Evolutionary conservation across 2,888 invertebrate species (phyloP).

Genomic region (Sepiola atlantica): DNA sequence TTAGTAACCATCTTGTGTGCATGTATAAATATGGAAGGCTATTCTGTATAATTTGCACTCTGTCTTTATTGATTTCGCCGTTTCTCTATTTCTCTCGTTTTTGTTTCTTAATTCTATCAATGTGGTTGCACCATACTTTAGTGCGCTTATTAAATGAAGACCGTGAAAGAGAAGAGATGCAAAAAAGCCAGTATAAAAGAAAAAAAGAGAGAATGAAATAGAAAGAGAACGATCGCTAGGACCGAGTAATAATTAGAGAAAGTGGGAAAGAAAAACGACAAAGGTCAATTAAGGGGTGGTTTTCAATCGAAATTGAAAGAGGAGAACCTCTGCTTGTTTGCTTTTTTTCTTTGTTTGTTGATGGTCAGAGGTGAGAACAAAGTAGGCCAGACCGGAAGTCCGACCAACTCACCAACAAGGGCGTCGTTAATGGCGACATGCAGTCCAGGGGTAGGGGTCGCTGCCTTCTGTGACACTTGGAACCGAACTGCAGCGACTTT

Average conservation of each 20-base stretch:
- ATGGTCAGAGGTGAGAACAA: slow-evolving; percentile 24
- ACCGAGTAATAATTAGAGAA: background rate
- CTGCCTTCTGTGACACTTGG: slow-evolving; percentile 19
- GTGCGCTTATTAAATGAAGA: too few relatives aligned
- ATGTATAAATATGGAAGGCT: too few relatives aligned
- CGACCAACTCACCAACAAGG: slow-evolving; percentile 32
- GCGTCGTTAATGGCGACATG: slow-evolving; percentile 32
- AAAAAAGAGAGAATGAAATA: too few relatives aligned
- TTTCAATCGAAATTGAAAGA: background rate
- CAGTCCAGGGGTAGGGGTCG: background rate
- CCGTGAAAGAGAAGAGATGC: too few relatives aligned
- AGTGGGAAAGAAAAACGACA: background rate
- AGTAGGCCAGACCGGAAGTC: slow-evolving; percentile 14
- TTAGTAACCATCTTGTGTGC: too few relatives aligned
- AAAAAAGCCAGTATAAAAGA: too few relatives aligned
- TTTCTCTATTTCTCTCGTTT: background rate
- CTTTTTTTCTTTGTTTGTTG: background rate
- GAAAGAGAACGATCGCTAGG: too few relatives aligned
- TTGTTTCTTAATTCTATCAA: background rate
- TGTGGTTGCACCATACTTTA: background rate
- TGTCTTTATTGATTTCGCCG: background rate
- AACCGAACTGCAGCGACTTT: slow-evolving; percentile 6
- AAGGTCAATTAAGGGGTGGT: background rate
- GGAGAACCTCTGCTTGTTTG: background rate
- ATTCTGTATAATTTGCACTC: background rate